A percentile compares a stretch with the other conserved stretches of the same genome.
Conservation (phyloP, 2,113 vertebrate genomes). For the Barbus barbus region DNA sequence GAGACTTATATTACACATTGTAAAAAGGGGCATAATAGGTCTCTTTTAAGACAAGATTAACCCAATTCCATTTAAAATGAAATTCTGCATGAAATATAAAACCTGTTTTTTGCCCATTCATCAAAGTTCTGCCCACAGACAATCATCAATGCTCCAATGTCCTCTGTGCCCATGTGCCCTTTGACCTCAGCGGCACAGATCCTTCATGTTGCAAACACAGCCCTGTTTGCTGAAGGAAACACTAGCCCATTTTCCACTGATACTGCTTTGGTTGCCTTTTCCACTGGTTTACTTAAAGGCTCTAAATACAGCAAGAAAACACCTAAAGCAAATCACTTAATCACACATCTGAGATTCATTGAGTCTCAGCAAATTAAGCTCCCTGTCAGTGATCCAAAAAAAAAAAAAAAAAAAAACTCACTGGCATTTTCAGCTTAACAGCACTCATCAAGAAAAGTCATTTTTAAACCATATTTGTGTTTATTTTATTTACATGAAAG, state of each 20-base stretch:
- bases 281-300: neutral
- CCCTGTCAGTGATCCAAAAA: too few relatives aligned
- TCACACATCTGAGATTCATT: too few relatives aligned
- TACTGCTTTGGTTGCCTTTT: slow-evolving; percentile 7
- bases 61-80: neutral
- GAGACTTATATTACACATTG: too few relatives aligned
- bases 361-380: too few relatives aligned
- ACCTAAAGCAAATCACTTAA: too few relatives aligned
- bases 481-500: too few relatives aligned
- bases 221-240: slow-evolving; percentile 25
- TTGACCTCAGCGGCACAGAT: neutral
- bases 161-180: neutral
- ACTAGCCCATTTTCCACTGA: slow-evolving; percentile 18
- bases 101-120: neutral
- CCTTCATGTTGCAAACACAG: neutral
- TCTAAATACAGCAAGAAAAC: neutral
- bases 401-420: neutral
- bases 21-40: too few relatives aligned
- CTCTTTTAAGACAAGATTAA: neutral
- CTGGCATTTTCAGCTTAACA: too few relatives aligned
- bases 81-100: neutral
- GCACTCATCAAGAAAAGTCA: too few relatives aligned
- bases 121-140: slow-evolving; percentile 21
- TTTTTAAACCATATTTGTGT: too few relatives aligned
- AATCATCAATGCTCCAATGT: neutral